Conservation (phyloP, 2,888 invertebrate species). For the Ormyrus labotus region DNA sequence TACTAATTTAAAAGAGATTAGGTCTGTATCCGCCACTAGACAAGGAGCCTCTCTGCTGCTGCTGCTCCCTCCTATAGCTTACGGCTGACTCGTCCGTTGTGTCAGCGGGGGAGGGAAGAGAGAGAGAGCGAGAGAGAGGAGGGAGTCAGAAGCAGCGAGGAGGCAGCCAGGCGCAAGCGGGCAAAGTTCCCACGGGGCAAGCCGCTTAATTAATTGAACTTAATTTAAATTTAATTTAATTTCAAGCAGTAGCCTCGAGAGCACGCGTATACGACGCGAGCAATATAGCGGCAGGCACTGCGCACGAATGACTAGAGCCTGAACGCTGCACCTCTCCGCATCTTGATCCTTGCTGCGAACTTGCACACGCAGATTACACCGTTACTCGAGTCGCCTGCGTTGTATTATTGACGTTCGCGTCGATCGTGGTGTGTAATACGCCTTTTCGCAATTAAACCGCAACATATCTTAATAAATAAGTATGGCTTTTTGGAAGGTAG, state of each 20-base stretch:
- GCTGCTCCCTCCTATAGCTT: neutral
- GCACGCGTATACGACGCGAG: neutral
- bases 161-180: constrained; percentile 60
- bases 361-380: too few species aligned
- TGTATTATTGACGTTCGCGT: too few species aligned
- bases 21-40: constrained; percentile 63
- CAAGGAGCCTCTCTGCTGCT: constrained; percentile 59
- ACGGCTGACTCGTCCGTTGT: neutral
- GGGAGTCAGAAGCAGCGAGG: constrained; percentile 54
- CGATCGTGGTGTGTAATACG: too few species aligned
- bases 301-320: neutral
- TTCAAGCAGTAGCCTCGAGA: constrained; percentile 54
- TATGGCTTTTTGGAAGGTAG: too few species aligned
- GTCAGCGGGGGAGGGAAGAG: neutral
- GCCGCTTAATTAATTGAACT: constrained; percentile 71
- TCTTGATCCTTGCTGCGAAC: too few species aligned
- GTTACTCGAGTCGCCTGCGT: too few species aligned
- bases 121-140: constrained; percentile 6
- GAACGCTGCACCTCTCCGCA: neutral
- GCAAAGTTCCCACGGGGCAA: constrained; percentile 65
- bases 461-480: too few species aligned
- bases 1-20: constrained; percentile 70
- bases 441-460: too few species aligned
- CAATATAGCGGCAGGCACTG: neutral
- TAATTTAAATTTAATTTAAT: constrained; percentile 72